Evolutionary conservation across 1,140 invertebrate genomes (phyloP).

Genomic region (Papilio aristodemus): DNA sequence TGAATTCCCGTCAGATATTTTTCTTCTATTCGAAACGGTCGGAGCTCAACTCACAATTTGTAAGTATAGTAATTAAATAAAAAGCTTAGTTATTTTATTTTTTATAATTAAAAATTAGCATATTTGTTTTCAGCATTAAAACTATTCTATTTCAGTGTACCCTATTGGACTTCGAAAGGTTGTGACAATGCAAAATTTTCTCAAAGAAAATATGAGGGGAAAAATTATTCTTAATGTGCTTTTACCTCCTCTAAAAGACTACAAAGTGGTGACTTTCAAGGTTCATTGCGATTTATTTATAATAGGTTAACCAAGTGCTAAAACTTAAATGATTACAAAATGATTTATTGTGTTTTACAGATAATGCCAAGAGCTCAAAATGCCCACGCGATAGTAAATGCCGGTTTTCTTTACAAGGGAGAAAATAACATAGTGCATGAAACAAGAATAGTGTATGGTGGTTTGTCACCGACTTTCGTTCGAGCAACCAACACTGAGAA

Average conservation of each 20-base stretch:
- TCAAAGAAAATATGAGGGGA: conserved; percentile 82
- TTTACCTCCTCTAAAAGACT: conserved; percentile 60
- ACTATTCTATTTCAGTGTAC: conserved; percentile 18
- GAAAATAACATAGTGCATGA: conserved; percentile 34
- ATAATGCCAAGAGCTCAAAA: conserved; percentile 50
- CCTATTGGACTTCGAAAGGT: conserved; percentile 28
- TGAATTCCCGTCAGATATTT: conserved; percentile 88
- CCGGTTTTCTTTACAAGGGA: conserved; percentile 42
- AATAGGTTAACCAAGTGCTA: neutral
- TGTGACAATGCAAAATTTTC: conserved; percentile 79
- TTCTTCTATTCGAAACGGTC: conserved; percentile 84
- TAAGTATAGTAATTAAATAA: conserved; percentile 51
- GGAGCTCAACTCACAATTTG: conserved; percentile 83
- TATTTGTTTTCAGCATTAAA: neutral
- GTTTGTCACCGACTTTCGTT: conserved; percentile 84
- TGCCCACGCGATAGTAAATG: conserved; percentile 45
- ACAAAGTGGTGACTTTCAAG: conserved; percentile 44
- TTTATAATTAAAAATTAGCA: neutral
- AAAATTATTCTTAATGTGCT: conserved; percentile 83
- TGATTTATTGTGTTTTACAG: conserved; percentile 35
- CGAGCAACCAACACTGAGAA: conserved; percentile 82
- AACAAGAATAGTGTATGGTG: conserved; percentile 81
- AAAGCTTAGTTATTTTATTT: no score
- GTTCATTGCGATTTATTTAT: conserved; percentile 29
- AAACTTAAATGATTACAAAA: neutral